These are phyloP conservation scores for Conchocele bisecta DNA, from an alignment of 2,888 invertebrate species.

Conservation along the genomic window DNA sequence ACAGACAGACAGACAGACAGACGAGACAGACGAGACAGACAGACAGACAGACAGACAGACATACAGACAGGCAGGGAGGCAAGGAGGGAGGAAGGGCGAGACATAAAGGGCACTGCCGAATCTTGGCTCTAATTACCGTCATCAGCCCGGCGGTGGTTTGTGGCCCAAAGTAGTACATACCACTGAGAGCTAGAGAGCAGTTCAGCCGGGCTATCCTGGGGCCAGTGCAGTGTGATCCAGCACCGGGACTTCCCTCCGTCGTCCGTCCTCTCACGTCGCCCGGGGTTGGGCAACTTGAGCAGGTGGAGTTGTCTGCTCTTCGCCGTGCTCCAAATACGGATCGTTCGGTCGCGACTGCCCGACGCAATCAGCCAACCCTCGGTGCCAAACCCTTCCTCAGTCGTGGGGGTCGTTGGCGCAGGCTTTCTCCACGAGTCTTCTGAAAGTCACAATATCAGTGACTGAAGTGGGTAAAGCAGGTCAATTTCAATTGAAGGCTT, in stretches of 20 bases:
- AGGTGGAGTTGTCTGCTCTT: constrained; percentile 68
- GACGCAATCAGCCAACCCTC: constrained; percentile 86
- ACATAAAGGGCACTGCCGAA: too few species aligned
- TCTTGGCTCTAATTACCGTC: too few species aligned
- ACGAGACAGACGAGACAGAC: too few species aligned
- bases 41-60: too few species aligned
- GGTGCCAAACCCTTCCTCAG: constrained; percentile 59
- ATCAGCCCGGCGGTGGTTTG: too few species aligned
- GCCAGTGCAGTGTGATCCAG: constrained; percentile 85
- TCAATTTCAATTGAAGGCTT: too few species aligned
- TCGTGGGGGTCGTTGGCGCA: neutral
- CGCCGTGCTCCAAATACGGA: constrained; percentile 77
- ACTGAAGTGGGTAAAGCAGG: too few species aligned
- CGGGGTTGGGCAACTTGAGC: constrained; percentile 67
- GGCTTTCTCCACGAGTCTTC: constrained; percentile 50
- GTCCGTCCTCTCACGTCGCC: constrained; percentile 59
- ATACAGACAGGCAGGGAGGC: too few species aligned
- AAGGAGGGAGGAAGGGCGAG: too few species aligned
- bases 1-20: too few species aligned
- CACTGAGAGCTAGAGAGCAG: constrained; percentile 73
- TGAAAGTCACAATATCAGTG: too few species aligned
- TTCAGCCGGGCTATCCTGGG: constrained; percentile 72
- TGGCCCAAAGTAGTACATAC: too few species aligned
- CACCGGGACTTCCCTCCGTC: constrained; percentile 62
- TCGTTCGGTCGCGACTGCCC: constrained; percentile 86